A percentile compares a stretch with the other conserved stretches of the same genome.
Conservation (phyloP, 2,888 invertebrate genomes). For the Epistrophe eligans region DNA sequence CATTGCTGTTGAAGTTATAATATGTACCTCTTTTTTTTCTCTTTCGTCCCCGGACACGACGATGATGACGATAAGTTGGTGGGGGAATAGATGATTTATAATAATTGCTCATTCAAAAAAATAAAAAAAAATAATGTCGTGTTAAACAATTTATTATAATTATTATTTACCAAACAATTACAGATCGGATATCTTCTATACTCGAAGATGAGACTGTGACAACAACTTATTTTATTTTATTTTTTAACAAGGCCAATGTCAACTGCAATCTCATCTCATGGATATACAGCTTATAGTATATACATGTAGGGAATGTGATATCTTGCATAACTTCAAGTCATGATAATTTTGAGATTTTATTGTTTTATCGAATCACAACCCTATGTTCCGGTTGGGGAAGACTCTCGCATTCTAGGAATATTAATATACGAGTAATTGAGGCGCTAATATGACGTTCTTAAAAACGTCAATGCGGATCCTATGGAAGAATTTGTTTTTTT, state of each 20-base stretch:
- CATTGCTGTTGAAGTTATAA: neutral
- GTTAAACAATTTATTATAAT: conserved; percentile 54
- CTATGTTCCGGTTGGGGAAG: conserved; percentile 13
- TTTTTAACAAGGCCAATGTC: conserved; percentile 40
- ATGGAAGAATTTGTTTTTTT: conserved; percentile 21
- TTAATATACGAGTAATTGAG: neutral
- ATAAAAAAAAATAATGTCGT: conserved; percentile 3
- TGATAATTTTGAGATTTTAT: conserved; percentile 26
- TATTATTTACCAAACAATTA: conserved; percentile 49
- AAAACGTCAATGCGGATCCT: conserved; percentile 43
- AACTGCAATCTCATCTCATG: conserved; percentile 23
- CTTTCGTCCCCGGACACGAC: neutral
- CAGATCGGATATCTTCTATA: conserved; percentile 34
- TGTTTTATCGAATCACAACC: neutral
- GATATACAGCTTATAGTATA: neutral
- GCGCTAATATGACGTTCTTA: conserved; percentile 19
- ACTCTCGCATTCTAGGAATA: neutral
- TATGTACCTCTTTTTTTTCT: neutral
- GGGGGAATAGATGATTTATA: conserved; percentile 44
- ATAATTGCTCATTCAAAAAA: conserved; percentile 42
- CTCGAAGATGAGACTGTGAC: conserved; percentile 25
- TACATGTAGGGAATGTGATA: neutral
- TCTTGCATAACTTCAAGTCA: conserved; percentile 10
- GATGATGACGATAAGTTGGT: neutral
- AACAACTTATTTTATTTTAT: neutral